phyloP scores from a whole-genome alignment of 2,888 invertebrate genomes.

The Cryptus armator region DNA sequence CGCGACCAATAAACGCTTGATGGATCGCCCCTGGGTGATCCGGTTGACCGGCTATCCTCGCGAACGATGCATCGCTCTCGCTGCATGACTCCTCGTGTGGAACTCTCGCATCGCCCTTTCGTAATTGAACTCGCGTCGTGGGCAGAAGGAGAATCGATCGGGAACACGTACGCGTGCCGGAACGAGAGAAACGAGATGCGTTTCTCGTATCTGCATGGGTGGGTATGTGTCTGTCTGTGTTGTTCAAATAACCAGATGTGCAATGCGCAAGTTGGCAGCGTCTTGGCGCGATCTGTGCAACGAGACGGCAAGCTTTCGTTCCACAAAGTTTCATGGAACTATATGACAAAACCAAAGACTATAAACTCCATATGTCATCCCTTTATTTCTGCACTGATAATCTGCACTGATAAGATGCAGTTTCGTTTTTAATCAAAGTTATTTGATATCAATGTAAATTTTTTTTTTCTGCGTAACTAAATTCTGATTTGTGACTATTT shows the following conservation, averaged over 20 bases:
- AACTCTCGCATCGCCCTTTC: slow-evolving; percentile 37
- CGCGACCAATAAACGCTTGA: slow-evolving; percentile 69
- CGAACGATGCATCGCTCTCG: slow-evolving; percentile 33
- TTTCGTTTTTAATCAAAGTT: background rate
- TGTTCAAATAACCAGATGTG: slow-evolving; percentile 47
- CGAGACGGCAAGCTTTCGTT: slow-evolving; percentile 3
- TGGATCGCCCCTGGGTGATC: slow-evolving; percentile 68
- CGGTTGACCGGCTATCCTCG: slow-evolving; percentile 67
- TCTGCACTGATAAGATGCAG: too few species aligned
- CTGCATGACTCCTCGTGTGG: slow-evolving; percentile 21
- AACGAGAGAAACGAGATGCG: slow-evolving; percentile 33
- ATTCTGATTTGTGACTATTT: background rate
- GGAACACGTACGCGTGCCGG: slow-evolving; percentile 17
- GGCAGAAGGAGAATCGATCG: slow-evolving; percentile 55
- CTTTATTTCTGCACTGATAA: background rate
- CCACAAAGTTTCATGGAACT: background rate
- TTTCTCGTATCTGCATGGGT: slow-evolving; percentile 16
- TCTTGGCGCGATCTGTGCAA: background rate
- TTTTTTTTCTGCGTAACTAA: background rate
- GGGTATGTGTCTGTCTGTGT: background rate
- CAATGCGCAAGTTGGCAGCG: background rate
- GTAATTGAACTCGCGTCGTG: slow-evolving; percentile 53
- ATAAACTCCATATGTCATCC: background rate
- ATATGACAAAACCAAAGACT: background rate
- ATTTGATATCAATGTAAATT: background rate